phyloP scores from a whole-genome alignment of 2,797 vertebrate species.

The Microcaecilia unicolor region DNA sequence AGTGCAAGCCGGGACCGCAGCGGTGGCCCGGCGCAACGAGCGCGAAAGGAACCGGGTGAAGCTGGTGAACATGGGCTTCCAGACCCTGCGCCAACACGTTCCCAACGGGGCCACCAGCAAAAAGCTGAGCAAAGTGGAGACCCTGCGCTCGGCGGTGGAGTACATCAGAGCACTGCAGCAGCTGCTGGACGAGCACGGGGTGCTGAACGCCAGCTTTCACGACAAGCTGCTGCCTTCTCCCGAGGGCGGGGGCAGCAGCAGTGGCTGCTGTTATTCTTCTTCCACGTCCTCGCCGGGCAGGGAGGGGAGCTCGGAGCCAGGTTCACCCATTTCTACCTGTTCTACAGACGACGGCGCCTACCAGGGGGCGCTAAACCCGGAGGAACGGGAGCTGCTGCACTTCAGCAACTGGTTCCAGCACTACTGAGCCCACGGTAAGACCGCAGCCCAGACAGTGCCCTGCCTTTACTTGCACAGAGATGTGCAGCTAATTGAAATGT shows the following conservation, averaged over 20 bases:
- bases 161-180: conserved; percentile 89
- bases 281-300: conserved; percentile 49
- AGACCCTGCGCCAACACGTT: conserved; percentile 87
- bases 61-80: conserved; percentile 93
- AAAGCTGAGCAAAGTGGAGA: conserved; percentile 98
- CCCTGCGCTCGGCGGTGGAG: conserved; percentile 86
- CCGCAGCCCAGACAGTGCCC: no score
- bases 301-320: conserved; percentile 64
- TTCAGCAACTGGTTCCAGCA: conserved; percentile 87
- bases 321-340: conserved; percentile 77
- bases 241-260: conserved; percentile 28
- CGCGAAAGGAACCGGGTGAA: conserved; percentile 89
- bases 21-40: conserved; percentile 86
- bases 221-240: conserved; percentile 64
- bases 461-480: no score
- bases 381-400: conserved; percentile 80
- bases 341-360: conserved; percentile 82
- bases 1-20: conserved; percentile 66
- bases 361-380: conserved; percentile 81
- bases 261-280: conserved; percentile 61
- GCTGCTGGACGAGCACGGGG: conserved; percentile 81
- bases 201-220: conserved; percentile 66
- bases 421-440: no score
- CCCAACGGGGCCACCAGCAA: conserved; percentile 85
- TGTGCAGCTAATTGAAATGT: no score